These are phyloP conservation scores for Homarus americanus DNA, from an alignment of 1,140 invertebrate genomes.

Conservation along the genomic window DNA sequence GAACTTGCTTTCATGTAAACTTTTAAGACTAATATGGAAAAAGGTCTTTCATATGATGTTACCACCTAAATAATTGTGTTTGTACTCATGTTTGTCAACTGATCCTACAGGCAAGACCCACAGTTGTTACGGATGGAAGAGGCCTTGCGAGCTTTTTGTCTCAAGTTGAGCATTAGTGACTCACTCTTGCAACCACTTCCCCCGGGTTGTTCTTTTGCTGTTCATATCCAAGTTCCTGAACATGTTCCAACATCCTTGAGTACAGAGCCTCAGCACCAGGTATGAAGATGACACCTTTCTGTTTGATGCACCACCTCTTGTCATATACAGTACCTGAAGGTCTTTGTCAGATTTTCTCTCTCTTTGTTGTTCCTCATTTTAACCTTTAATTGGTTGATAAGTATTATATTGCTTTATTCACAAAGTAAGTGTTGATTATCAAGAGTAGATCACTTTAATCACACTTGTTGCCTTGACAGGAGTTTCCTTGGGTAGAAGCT, in stretches of 20 bases:
- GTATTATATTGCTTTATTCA: too few species aligned
- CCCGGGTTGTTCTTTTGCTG: constrained; percentile 38
- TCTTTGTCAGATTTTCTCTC: neutral
- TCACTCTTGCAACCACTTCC: constrained; percentile 58
- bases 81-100: too few species aligned
- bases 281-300: neutral
- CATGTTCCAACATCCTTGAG: constrained; percentile 23
- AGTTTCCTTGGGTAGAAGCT: constrained; percentile 63
- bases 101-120: constrained; percentile 32
- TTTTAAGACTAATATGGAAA: too few species aligned
- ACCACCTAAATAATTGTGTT: too few species aligned
- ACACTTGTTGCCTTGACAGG: neutral
- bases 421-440: too few species aligned
- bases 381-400: too few species aligned
- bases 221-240: constrained; percentile 61
- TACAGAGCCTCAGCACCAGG: constrained; percentile 23
- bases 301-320: neutral
- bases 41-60: too few species aligned
- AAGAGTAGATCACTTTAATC: too few species aligned
- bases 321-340: neutral
- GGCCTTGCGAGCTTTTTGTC: constrained; percentile 63
- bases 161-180: constrained; percentile 65
- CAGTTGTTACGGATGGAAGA: constrained; percentile 57
- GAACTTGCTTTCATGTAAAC: too few species aligned
- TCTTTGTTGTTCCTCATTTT: too few species aligned